Conservation (phyloP, 2,797 vertebrate genomes). For the Anguilla obscura region DNA sequence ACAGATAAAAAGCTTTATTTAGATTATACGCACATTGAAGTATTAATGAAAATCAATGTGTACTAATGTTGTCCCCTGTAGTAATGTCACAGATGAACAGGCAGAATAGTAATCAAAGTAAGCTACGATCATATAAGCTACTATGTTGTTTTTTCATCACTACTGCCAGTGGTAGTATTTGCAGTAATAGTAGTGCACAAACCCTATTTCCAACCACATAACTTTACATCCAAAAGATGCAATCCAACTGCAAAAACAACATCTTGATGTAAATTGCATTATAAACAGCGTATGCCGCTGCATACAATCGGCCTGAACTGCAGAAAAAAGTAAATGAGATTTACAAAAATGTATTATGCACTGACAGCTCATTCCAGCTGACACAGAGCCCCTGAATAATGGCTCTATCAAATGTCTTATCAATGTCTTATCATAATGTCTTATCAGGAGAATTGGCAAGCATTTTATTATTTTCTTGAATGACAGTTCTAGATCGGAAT, state of each 20-base stretch:
- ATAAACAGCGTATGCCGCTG: background rate
- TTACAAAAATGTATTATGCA: conserved; percentile 10
- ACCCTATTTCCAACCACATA: background rate
- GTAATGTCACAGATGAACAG: background rate
- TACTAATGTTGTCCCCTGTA: too few species aligned
- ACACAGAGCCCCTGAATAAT: background rate
- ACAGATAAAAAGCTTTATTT: background rate
- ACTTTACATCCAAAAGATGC: background rate
- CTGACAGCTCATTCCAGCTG: background rate
- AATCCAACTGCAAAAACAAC: background rate
- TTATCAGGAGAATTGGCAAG: background rate
- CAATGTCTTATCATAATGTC: too few species aligned
- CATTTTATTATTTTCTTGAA: background rate
- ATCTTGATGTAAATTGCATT: background rate
- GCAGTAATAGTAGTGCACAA: background rate
- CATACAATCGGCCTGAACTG: background rate
- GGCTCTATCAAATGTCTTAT: background rate
- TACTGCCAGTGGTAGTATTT: background rate
- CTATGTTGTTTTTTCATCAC: too few species aligned
- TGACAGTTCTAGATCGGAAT: background rate
- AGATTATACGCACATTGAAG: background rate
- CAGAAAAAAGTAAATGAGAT: background rate
- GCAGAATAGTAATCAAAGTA: background rate
- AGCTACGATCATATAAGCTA: too few species aligned
- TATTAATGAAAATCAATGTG: background rate